These are phyloP conservation scores for Junonia oenone DNA, from an alignment of 2,888 invertebrate species.

Conservation along the genomic window DNA sequence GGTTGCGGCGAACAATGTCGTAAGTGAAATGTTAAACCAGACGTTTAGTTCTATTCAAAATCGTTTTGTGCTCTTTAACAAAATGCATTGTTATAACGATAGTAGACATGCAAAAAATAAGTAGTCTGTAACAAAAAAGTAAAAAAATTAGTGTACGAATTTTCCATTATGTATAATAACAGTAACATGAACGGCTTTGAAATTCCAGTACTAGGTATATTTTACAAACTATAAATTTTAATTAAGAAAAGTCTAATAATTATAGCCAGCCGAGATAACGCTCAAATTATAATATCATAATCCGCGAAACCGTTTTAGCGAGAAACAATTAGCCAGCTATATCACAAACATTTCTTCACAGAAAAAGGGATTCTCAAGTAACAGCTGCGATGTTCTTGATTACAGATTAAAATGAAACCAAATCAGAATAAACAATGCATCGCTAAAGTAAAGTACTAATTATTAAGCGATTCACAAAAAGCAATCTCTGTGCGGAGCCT, in stretches of 20 bases:
- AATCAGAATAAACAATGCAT: conserved; percentile 12
- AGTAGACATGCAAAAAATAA: too few relatives aligned
- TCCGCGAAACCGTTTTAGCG: not conserved
- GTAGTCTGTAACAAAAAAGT: too few relatives aligned
- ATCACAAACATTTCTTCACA: conserved; percentile 2
- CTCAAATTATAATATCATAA: not conserved
- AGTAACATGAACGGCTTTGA: too few relatives aligned
- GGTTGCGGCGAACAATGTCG: not conserved
- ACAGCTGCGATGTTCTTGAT: conserved; percentile 12
- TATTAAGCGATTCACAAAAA: conserved; percentile 11
- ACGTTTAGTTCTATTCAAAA: not conserved
- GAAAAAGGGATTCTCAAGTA: conserved; percentile 9
- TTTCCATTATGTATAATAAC: too few relatives aligned
- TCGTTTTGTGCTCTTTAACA: too few relatives aligned
- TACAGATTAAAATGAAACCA: conserved; percentile 19
- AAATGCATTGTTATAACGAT: too few relatives aligned
- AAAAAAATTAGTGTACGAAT: too few relatives aligned
- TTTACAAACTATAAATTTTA: too few relatives aligned
- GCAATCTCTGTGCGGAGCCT: conserved; percentile 1
- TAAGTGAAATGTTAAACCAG: not conserved
- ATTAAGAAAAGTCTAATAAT: too few relatives aligned
- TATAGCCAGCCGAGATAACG: not conserved
- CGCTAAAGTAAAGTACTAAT: conserved; percentile 9
- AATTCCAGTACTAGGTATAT: not conserved
- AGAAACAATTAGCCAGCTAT: not conserved